Percentiles rank a stretch among this genome's conserved stretches.
Conservation (phyloP, 2,888 invertebrate species). For the Heliconius charithonia region DNA sequence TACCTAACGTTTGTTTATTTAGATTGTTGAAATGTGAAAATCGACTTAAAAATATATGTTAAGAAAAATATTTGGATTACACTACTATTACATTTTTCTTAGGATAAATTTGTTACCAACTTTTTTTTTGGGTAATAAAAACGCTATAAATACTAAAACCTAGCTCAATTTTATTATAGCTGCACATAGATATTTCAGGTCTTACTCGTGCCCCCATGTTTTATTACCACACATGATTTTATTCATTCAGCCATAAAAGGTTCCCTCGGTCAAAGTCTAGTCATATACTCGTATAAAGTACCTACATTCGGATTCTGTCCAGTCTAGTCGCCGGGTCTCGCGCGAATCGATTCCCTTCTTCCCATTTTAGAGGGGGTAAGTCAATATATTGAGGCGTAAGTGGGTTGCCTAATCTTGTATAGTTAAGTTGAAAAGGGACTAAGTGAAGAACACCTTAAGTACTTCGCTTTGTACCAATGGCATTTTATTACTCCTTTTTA, state of each 20-base stretch:
- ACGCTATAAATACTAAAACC: neutral
- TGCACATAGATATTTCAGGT: neutral
- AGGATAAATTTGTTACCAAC: neutral
- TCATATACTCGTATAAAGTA: neutral
- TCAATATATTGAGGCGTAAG: constrained; percentile 20
- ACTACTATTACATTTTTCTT: neutral
- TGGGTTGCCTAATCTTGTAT: constrained; percentile 17
- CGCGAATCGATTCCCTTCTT: constrained; percentile 17
- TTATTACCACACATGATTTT: neutral
- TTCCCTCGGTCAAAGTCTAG: neutral
- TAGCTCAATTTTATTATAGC: neutral
- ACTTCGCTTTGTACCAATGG: neutral
- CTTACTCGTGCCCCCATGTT: neutral
- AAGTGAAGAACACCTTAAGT: neutral
- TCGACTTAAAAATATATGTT: too few relatives aligned
- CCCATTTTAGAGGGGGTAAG: constrained; percentile 23
- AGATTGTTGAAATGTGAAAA: too few relatives aligned
- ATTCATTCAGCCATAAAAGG: neutral
- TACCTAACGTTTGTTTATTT: too few relatives aligned
- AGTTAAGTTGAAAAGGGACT: constrained; percentile 10
- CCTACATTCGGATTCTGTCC: neutral
- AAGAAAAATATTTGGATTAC: too few relatives aligned
- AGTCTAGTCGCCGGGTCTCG: constrained; percentile 6
- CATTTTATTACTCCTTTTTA: neutral
- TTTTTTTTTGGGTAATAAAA: neutral